Base-by-base conservation (phyloP, 2,888 invertebrate genomes). In the Trichogramma dendrolimi region DNA sequence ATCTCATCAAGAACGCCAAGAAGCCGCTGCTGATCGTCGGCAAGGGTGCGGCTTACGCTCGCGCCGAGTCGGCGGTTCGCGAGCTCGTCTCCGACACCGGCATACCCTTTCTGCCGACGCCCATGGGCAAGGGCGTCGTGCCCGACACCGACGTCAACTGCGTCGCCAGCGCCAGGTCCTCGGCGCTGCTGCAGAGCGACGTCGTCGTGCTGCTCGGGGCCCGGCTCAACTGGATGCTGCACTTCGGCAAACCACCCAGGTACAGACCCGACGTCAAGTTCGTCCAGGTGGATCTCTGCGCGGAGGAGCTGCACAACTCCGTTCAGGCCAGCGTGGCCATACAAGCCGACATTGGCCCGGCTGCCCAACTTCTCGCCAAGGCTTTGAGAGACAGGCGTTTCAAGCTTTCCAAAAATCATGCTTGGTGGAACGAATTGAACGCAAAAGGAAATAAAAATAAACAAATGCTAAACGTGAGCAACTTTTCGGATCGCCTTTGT, bases 161-260 rank as follows among this genome's bases (percentile, higher is more conserved):
- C 78, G 90, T 96, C n/a, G 87, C 91, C 0, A 85, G 94, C 6
- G 95, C 96, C 2, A 85, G 96, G 60, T 95, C 96, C 0, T 79
- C 85, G 63, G 97, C 95, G 0, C 81, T 98, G 56, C 87, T 89
- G 71, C 86, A 92, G 69, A 92, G 95, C 0, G 97, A 98, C 79
- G 91, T 94, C 0, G 83, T 98, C 4, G 72, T 98, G 4, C 80
- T 96, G 55, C 79, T 96, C 47, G 97, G 97, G 0, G 97, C 96
- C 0, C 83, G 97, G 47, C 83, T 97, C 14, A 98, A 98, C 81
- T 98, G 98, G 98, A 97, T 98, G 81, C 83, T 98, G 65, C 97
- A 98, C 81, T 98, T 97, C 82, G 97, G 97, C 2, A 87, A 89
- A 60, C 81, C 91, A 14, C 97, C 96, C 1, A 82, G 97, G 48